Base-by-base conservation (phyloP, 2,888 invertebrate species). In the Drosophila hawaiiensis region DNA sequence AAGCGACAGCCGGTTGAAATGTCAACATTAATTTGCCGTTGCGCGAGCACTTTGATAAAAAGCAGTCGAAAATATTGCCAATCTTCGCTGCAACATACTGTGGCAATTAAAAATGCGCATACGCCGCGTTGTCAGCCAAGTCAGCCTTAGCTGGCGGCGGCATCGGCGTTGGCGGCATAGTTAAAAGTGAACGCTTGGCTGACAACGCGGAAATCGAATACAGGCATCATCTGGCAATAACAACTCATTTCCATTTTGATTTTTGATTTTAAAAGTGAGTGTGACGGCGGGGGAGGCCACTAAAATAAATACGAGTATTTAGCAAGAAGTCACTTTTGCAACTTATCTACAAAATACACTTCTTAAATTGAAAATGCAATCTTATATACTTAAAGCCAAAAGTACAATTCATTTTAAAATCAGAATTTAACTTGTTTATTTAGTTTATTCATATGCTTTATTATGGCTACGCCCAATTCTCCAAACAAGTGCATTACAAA, bases 91-190 rank as follows among this genome's bases (percentile, higher is more conserved):
- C 81, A 81, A 77, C 86, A 83, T 79, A 89, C 75, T 89, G 82
- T 16, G 79, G 88, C 84, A 89, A 90, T 89, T 90, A 89, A 89
- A 90, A 90, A 84, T 87, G 83, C 89, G 82, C 88, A 89, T 89
- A 90, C 88, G 89, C 73, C 82, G 74, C 73, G 84, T 86, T 78
- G 84, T 71, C 76, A 80, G 67, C 68, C 64, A 61, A 68, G 66
- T 60, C 74, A 61, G 54, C 33, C 50, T 62, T 14, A 75, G 77
- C 52, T 68, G 68, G 41, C 31, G 22, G 43, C 58, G 58, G 41
- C 56, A 54, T 14, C 50, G 39, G 50, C 72, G 64, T 69, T 39
- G 67, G 64, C 85, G 87, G 89, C 79, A 71, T 43, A 82, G 65
- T 76, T 87, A 59, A 89, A 87, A 86, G 81, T 71, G 70, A 80